Evolutionary conservation across 2,888 invertebrate species (phyloP).

Genomic region (Ennomos fuscantarius): DNA sequence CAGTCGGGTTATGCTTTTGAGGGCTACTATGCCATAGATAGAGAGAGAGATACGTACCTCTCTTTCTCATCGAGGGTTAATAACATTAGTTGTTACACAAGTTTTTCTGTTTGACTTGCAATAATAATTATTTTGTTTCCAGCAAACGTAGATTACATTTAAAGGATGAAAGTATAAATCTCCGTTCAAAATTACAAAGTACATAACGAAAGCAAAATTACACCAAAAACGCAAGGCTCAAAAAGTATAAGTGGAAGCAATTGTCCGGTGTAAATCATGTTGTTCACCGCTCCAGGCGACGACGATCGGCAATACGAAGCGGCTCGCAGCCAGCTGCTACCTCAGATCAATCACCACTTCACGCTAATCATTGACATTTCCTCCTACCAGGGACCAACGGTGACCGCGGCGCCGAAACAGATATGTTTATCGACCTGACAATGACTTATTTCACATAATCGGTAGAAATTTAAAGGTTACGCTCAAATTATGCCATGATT

Average conservation of each 20-base stretch:
- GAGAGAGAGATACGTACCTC: too few species aligned
- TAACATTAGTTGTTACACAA: too few species aligned
- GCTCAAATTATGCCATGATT: conserved; percentile 65
- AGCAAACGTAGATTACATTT: too few species aligned
- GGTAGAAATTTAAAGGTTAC: conserved; percentile 67
- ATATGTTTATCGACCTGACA: conserved; percentile 49
- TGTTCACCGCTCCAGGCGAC: conserved; percentile 41
- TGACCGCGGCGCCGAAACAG: conserved; percentile 35
- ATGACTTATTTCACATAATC: conserved; percentile 65
- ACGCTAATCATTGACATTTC: conserved; percentile 64
- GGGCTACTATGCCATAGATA: too few species aligned
- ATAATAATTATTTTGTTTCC: too few species aligned
- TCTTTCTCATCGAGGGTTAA: too few species aligned
- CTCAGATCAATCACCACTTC: conserved; percentile 53
- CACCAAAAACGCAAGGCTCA: conserved; percentile 33
- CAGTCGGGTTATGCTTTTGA: too few species aligned
- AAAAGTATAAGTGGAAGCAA: conserved; percentile 44
- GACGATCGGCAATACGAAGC: conserved; percentile 45
- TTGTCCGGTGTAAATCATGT: conserved; percentile 52
- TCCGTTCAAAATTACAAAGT: not conserved
- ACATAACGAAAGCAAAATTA: conserved; percentile 16
- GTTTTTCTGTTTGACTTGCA: too few species aligned
- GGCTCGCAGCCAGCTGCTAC: conserved; percentile 18
- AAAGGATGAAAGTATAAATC: too few species aligned
- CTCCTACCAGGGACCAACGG: conserved; percentile 38